phyloP scores from a whole-genome alignment of 2,113 vertebrate genomes.

The Polyodon spathula region DNA sequence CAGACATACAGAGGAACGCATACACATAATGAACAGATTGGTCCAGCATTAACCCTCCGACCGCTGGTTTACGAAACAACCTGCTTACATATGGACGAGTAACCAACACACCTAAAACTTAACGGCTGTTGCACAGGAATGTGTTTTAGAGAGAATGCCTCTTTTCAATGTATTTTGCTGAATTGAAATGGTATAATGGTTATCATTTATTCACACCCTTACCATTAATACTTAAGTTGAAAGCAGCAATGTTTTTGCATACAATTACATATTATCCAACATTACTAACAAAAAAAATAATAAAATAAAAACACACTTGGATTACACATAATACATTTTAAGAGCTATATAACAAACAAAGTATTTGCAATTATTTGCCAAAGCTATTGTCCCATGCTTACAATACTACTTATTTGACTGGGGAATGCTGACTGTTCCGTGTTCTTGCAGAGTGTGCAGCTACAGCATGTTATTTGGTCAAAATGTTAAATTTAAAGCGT shows the following conservation, averaged over 20 bases:
- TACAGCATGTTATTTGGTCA: too few species aligned
- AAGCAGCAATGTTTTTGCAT: constrained; percentile 54
- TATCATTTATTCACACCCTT: constrained; percentile 28
- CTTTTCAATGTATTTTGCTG: neutral
- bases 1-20: neutral
- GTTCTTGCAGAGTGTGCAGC: too few species aligned
- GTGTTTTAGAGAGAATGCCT: neutral
- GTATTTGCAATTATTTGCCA: constrained; percentile 16
- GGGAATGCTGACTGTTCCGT: neutral
- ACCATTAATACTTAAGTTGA: constrained; percentile 38
- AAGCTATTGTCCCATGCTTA: constrained; percentile 9
- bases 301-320: constrained; percentile 31
- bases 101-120: too few species aligned
- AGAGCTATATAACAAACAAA: constrained; percentile 24
- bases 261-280: constrained; percentile 45
- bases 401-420: too few species aligned
- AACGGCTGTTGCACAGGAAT: too few species aligned
- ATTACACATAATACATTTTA: constrained; percentile 36
- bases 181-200: constrained; percentile 25
- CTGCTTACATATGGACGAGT: neutral
- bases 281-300: constrained; percentile 47
- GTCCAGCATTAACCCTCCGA: neutral
- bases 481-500: too few species aligned
- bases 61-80: too few species aligned
- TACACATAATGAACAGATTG: neutral